A percentile compares a stretch with the other conserved stretches of the same genome.
Evolutionary conservation across 2,888 invertebrate genomes (phyloP).

Genomic region (Steinernema hermaphroditum): DNA sequence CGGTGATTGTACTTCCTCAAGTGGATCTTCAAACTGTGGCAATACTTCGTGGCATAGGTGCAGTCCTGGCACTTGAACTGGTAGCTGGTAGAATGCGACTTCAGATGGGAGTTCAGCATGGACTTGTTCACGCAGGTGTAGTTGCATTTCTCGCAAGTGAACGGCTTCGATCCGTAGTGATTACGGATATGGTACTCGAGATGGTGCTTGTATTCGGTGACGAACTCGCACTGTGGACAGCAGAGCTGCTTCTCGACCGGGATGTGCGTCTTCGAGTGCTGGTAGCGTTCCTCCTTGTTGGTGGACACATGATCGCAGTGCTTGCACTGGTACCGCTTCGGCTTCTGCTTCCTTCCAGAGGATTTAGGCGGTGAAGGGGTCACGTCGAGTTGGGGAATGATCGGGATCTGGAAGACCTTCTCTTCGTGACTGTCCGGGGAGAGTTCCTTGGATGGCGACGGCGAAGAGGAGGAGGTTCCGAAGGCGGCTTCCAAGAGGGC

Average conservation of each 20-base stretch:
- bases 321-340: slow-evolving; percentile 86
- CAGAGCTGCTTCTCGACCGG: slow-evolving; percentile 86
- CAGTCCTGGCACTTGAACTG: slow-evolving; percentile 83
- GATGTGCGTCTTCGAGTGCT: slow-evolving; percentile 85
- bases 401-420: slow-evolving; percentile 23
- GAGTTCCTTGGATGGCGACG: slow-evolving; percentile 12
- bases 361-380: slow-evolving; percentile 28
- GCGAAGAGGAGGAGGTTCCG: not conserved
- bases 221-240: slow-evolving; percentile 91
- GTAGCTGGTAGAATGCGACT: slow-evolving; percentile 78
- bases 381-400: slow-evolving; percentile 7
- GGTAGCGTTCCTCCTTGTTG: slow-evolving; percentile 90
- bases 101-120: slow-evolving; percentile 96
- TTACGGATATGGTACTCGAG: slow-evolving; percentile 93
- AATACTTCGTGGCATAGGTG: slow-evolving; percentile 94
- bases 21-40: slow-evolving; percentile 80
- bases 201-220: slow-evolving; percentile 98
- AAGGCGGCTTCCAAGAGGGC: not conserved
- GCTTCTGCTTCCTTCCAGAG: slow-evolving; percentile 55
- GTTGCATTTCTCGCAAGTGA: slow-evolving; percentile 63
- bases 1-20: slow-evolving; percentile 86
- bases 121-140: slow-evolving; percentile 88
- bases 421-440: not conserved
- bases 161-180: slow-evolving; percentile 89
- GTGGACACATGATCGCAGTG: slow-evolving; percentile 83